Evolutionary conservation across 1,140 invertebrate species (phyloP).

Genomic region (Vanessa tameamea): DNA sequence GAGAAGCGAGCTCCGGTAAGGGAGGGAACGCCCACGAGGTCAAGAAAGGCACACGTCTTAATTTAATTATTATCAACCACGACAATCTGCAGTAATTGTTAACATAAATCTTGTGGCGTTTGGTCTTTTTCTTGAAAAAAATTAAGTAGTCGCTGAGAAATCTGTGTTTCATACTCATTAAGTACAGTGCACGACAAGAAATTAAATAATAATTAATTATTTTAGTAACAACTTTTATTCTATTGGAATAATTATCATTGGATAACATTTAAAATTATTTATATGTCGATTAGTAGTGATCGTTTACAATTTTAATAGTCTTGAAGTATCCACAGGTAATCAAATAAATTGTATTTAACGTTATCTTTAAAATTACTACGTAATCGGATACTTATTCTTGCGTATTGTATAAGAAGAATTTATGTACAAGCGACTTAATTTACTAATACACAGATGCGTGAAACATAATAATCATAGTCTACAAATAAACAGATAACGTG

Average conservation of each 20-base stretch:
- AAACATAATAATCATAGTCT: too few species aligned
- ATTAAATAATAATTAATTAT: slow-evolving; percentile 3
- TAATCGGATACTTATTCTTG: neutral
- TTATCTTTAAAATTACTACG: neutral
- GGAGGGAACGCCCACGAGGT: slow-evolving; percentile 41
- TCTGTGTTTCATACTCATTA: slow-evolving; percentile 28
- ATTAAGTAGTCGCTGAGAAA: slow-evolving; percentile 28
- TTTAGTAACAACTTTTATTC: slow-evolving; percentile 9
- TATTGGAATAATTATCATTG: neutral
- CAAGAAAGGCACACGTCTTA: slow-evolving; percentile 59
- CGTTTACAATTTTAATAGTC: slow-evolving; percentile 13
- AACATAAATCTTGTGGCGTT: slow-evolving; percentile 44
- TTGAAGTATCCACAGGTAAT: slow-evolving; percentile 23
- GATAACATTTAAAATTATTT: slow-evolving; percentile 11
- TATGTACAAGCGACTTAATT: neutral
- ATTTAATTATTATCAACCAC: slow-evolving; percentile 67
- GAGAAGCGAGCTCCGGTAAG: slow-evolving; percentile 28
- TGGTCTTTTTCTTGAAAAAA: slow-evolving; percentile 35
- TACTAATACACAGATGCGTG: neutral
- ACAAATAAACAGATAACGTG: too few species aligned
- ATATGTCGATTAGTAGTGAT: neutral
- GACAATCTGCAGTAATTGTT: slow-evolving; percentile 64
- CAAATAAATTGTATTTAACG: slow-evolving; percentile 16
- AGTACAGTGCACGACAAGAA: slow-evolving; percentile 12
- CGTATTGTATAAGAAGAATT: neutral